Base-by-base conservation (phyloP, 1,140 invertebrate species). In the Tribolium madens region DNA sequence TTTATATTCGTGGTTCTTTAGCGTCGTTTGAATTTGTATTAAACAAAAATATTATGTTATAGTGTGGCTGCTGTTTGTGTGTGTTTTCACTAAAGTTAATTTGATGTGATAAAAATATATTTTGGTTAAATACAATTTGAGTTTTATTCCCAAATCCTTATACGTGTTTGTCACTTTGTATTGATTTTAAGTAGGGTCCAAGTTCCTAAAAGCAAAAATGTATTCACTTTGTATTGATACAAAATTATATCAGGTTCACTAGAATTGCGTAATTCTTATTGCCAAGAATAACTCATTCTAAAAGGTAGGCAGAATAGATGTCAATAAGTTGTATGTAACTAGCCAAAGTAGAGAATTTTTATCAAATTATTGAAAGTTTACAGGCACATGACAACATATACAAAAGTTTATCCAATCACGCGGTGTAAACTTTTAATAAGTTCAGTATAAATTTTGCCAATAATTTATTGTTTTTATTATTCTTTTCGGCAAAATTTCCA, bases 31-130 rank as follows among this genome's bases (percentile, higher is more conserved):
- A 75, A 75, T 75, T 75, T 72, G 36, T 76, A 64, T 75, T 46
- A 70, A 76, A 76, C 60, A 68, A 77, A 77, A 77, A 77, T 60
- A 76, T 73, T 78, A 79, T 78, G 75, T 82, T 81, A 80, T 77
- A 78, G 76, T 76, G 81, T 81, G 82, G 82, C 78, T 78, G 79
- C 80, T 75, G 74, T 82, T 80, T 77, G 75, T 79, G 75, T 79
- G 76, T 79, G 74, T 68, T 72, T 77, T 76, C 73, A 52, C 76
- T 69, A 71, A 60, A 71, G 75, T 77, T 42, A 78, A 75, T 81
- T 80, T 70, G 73, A 80, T 83, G 82, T 83, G 82, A 81, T 82
- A 82, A 83, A n/a, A 78, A 82, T 83, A 83, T 81, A 83, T 81
- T 82, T 83, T 83, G 79, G 77, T 68, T 83, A 81, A 83, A 82